phyloP scores from a whole-genome alignment of 2,888 invertebrate genomes.

The Amblyjoppa proteus region DNA sequence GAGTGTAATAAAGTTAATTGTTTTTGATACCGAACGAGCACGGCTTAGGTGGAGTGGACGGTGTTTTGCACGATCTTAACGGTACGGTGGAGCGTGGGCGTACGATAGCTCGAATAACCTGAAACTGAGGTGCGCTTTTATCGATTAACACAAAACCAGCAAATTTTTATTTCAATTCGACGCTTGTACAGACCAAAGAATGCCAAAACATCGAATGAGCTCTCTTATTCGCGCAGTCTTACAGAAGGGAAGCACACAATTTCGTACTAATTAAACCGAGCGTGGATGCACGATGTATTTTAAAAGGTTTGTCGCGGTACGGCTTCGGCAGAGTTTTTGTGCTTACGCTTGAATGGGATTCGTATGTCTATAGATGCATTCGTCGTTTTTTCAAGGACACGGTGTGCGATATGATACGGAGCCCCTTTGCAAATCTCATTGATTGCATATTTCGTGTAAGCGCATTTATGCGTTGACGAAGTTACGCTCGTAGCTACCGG shows the following conservation, averaged over 20 bases:
- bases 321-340: slow-evolving; percentile 74
- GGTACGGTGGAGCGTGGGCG: too few relatives aligned
- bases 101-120: too few relatives aligned
- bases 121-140: too few relatives aligned
- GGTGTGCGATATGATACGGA: background rate
- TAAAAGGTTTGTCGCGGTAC: slow-evolving; percentile 73
- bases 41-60: too few relatives aligned
- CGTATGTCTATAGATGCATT: slow-evolving; percentile 62
- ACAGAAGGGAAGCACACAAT: background rate
- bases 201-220: too few relatives aligned
- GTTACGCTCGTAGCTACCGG: background rate
- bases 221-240: background rate
- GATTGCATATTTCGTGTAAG: background rate
- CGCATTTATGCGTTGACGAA: background rate
- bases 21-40: too few relatives aligned
- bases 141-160: background rate
- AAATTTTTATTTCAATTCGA: background rate
- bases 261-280: slow-evolving; percentile 16
- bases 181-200: background rate
- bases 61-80: too few relatives aligned
- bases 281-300: slow-evolving; percentile 32
- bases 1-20: too few relatives aligned
- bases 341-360: slow-evolving; percentile 47
- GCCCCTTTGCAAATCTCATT: background rate
- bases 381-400: slow-evolving; percentile 66